phyloP scores from a whole-genome alignment of 2,797 vertebrate genomes.

The Eutrigla gurnardus region DNA sequence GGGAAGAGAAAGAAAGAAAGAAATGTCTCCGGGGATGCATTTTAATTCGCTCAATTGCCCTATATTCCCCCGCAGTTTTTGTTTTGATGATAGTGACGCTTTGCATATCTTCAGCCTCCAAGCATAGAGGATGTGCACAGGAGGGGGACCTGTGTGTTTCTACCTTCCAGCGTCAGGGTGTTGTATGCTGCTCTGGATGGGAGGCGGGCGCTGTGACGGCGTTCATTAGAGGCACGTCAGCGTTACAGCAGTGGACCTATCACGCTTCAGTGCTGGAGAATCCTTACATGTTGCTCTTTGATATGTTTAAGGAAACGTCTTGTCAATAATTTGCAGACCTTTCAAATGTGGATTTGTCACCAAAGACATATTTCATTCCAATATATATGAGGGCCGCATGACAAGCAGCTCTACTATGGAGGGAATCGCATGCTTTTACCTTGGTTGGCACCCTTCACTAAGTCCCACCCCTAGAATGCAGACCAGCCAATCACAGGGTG shows the following conservation, averaged over 20 bases:
- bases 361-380: neutral
- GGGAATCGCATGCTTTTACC: neutral
- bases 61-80: constrained; percentile 85
- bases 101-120: constrained; percentile 85
- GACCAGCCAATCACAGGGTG: neutral
- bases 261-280: neutral
- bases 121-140: constrained; percentile 76
- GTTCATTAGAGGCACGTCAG: constrained; percentile 54
- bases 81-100: constrained; percentile 84
- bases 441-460: neutral
- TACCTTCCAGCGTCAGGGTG: constrained; percentile 63
- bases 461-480: neutral
- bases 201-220: constrained; percentile 55
- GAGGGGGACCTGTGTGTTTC: constrained; percentile 64
- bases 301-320: neutral
- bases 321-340: neutral
- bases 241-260: constrained; percentile 22
- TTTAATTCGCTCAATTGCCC: constrained; percentile 86
- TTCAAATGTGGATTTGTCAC: neutral
- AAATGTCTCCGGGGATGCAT: constrained; percentile 81
- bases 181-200: constrained; percentile 55
- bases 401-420: too few relatives aligned
- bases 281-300: neutral
- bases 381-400: neutral
- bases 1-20: constrained; percentile 75